A percentile compares a stretch with the other conserved stretches of the same genome.
phyloP scores from a whole-genome alignment of 2,797 vertebrate genomes.

The Pangasius larnaudii region DNA sequence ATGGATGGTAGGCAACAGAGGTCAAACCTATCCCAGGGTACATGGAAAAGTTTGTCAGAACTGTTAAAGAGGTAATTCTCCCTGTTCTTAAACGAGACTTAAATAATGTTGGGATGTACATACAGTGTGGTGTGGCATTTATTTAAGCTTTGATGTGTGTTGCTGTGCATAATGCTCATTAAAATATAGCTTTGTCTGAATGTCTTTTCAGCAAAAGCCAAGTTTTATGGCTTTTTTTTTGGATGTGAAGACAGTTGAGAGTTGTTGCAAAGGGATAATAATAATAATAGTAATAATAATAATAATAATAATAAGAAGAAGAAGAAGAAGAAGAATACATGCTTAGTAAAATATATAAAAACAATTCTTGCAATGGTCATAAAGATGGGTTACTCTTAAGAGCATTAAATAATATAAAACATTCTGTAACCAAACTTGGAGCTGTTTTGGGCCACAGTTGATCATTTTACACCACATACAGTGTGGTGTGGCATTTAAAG shows the following conservation, averaged over 20 bases:
- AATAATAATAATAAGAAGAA: too few species aligned
- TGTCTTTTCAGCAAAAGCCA: not conserved
- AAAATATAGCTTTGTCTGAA: not conserved
- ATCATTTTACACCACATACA: not conserved
- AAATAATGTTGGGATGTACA: not conserved
- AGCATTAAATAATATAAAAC: not conserved
- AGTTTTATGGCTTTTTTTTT: not conserved
- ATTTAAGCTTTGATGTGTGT: not conserved
- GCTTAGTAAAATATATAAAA: not conserved
- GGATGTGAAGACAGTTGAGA: not conserved
- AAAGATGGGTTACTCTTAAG: not conserved
- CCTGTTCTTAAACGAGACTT: too few species aligned
- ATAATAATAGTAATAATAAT: too few species aligned
- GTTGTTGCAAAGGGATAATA: too few species aligned
- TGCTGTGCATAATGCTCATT: not conserved
- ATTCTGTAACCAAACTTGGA: not conserved
- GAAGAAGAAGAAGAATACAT: too few species aligned
- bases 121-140: not conserved
- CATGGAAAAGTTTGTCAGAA: not conserved
- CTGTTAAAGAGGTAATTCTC: not conserved
- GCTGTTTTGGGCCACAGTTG: not conserved
- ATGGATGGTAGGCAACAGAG: not conserved
- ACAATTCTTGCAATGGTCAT: not conserved
- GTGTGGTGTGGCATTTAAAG: not conserved
- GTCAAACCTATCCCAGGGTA: not conserved